A percentile compares a stretch with the other conserved stretches of the same genome.
phyloP scores from a whole-genome alignment of 2,888 invertebrate species.

The Plagiodera versicolora region DNA sequence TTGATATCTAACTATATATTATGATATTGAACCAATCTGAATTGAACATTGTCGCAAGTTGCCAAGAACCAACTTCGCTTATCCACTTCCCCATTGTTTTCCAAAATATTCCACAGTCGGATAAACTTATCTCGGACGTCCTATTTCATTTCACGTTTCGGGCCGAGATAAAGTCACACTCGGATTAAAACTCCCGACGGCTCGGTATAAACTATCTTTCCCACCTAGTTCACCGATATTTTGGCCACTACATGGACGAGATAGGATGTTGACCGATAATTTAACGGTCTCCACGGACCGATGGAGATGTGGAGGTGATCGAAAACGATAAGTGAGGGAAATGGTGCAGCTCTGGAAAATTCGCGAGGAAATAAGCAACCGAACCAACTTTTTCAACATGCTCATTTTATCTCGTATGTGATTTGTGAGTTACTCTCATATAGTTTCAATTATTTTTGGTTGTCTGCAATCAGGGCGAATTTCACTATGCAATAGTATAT shows the following conservation, averaged over 20 bases:
- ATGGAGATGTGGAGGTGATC: conserved; percentile 9
- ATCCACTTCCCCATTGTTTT: neutral
- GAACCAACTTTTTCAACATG: no score
- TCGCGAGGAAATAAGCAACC: no score
- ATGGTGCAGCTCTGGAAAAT: no score
- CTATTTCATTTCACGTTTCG: neutral
- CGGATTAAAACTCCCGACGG: neutral
- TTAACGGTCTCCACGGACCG: conserved; percentile 19
- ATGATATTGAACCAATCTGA: no score
- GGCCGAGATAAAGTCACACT: neutral
- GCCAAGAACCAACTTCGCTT: neutral
- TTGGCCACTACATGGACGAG: neutral
- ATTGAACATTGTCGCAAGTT: neutral
- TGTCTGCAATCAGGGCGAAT: no score
- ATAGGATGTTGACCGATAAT: conserved; percentile 25
- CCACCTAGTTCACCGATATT: neutral
- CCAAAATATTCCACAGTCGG: neutral
- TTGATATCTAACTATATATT: no score
- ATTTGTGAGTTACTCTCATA: no score
- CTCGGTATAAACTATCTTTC: conserved; percentile 9
- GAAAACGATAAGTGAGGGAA: conserved; percentile 11
- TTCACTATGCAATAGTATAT: no score
- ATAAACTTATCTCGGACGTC: neutral
- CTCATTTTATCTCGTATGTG: no score
- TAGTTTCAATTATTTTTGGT: no score